These are phyloP conservation scores for Anguilla obscura DNA, from an alignment of 2,797 vertebrate species.

Conservation along the genomic window DNA sequence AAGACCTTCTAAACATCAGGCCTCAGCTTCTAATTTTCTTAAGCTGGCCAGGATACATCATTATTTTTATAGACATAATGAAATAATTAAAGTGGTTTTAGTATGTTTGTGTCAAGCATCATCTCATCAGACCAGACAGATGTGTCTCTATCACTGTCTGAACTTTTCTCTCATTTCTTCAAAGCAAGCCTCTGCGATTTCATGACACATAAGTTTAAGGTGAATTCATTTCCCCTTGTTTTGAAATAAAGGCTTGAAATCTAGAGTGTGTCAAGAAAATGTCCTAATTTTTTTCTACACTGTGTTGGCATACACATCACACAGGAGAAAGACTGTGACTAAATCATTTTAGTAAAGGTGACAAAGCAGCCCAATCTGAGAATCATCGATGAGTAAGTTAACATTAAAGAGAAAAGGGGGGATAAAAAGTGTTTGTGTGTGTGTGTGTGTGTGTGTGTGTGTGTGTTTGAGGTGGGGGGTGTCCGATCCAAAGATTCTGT, in stretches of 20 bases:
- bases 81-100: background rate
- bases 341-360: background rate
- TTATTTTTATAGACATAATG: background rate
- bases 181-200: background rate
- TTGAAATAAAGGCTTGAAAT: background rate
- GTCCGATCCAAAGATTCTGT: background rate
- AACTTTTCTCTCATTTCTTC: background rate
- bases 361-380: conserved; percentile 1
- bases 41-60: background rate
- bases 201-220: background rate
- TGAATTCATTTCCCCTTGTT: background rate
- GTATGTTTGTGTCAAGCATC: background rate
- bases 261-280: no score
- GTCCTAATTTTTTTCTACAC: background rate
- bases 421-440: background rate
- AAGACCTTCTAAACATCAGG: background rate
- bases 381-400: background rate
- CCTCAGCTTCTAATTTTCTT: background rate
- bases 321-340: background rate
- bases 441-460: background rate
- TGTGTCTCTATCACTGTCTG: background rate
- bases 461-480: background rate
- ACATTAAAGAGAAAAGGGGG: background rate
- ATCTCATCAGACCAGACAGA: background rate
- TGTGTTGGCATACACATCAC: background rate